Base-by-base conservation (phyloP, 1,140 invertebrate species). In the Augochlora pura region DNA sequence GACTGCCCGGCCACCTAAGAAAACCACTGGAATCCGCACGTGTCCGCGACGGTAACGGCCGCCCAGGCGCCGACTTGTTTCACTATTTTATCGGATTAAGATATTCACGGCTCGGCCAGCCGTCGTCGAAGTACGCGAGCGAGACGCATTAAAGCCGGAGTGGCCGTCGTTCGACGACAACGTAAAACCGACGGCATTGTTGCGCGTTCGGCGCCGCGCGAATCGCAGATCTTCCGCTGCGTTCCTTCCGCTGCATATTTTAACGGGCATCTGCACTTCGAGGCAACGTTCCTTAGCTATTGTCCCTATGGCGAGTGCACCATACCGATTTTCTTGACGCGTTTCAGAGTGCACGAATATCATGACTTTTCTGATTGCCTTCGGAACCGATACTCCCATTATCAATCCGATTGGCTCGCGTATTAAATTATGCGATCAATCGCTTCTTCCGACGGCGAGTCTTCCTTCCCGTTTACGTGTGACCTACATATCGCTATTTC, bases 21-120 rank as follows among this genome's bases (percentile, higher is more conserved):
- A 84, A 63, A n/a, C 60, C 63, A 49, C 16, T 4, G 23, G 27
- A 27, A 57, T 72, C 60, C 82, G 72, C 74, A 74, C 77, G 74
- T 63, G 42, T 46, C 14, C 67, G 32, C 52, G 42, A 23, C n/a
- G 18, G 59, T 23, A 60, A 69, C 77, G 52, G 16, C 70, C 5
- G 7, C 1, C 32, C 0, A 1, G 69, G 54, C 62, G 25, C 46
- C 62, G 72, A 83, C 77, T 83, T 80, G 86, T 85, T 81, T 86
- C 72, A 86, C 86, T 86, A 88, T 87, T 88, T 87, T 88, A 88
- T 86, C 80, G 80, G 82, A 86, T 87, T 77, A 85, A n/a, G 79
- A 86, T 81, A 83, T 80, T 82, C 85, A 59, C 70, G 70, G 71
- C 49, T 21, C 46, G 59, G 75, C 49, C 16, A 72, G 60, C 65